Evolutionary conservation across 2,888 invertebrate species (phyloP).

Genomic region (Vanessa cardui): DNA sequence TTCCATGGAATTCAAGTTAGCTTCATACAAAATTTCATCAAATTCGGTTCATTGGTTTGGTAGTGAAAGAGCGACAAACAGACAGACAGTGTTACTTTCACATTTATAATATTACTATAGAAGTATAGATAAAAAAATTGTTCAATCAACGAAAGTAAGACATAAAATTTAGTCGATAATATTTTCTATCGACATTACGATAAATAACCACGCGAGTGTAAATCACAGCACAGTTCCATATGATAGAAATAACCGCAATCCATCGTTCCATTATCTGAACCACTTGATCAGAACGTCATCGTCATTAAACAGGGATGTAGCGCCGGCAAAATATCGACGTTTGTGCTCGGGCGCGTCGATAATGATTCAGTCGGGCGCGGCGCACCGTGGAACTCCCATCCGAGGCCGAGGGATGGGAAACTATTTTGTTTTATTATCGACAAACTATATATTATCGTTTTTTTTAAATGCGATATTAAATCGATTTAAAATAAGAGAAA

Average conservation of each 20-base stretch:
- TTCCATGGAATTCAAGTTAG: too few relatives aligned
- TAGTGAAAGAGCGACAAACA: too few relatives aligned
- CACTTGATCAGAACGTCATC: conserved; percentile 40
- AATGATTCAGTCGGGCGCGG: conserved; percentile 46
- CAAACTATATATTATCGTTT: background rate
- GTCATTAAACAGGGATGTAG: conserved; percentile 44
- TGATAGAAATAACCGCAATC: conserved; percentile 21
- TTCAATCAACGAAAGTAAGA: too few relatives aligned
- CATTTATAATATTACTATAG: too few relatives aligned
- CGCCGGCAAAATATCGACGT: conserved; percentile 44
- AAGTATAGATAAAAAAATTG: too few relatives aligned
- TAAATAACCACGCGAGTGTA: background rate
- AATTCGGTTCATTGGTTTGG: too few relatives aligned
- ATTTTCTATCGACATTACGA: background rate
- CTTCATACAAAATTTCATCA: too few relatives aligned
- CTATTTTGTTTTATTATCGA: conserved; percentile 19
- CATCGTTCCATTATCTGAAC: conserved; percentile 29
- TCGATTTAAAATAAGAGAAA: too few relatives aligned
- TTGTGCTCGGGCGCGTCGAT: conserved; percentile 46
- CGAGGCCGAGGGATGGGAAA: conserved; percentile 34
- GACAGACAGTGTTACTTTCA: too few relatives aligned
- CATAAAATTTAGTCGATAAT: too few relatives aligned
- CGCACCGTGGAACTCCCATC: conserved; percentile 43
- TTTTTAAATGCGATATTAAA: too few relatives aligned
- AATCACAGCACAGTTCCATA: conserved; percentile 19